phyloP scores from a whole-genome alignment of 2,113 vertebrate species.

The Candoia aspera region DNA sequence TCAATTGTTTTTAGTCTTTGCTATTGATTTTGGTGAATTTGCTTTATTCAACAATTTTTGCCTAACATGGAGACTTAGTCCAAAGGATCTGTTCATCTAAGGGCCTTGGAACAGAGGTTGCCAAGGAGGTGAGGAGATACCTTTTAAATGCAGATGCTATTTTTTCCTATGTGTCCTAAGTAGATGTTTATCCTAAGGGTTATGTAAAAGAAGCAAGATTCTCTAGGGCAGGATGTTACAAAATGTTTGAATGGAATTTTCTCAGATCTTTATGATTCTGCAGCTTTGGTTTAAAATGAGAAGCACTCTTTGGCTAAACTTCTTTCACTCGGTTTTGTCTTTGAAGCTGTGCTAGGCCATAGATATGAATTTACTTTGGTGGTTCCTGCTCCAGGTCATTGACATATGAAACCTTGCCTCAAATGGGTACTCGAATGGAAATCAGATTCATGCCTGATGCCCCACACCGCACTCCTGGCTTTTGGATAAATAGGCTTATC shows the following conservation, averaged over 20 bases:
- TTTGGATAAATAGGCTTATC: background rate
- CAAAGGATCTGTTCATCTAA: accelerated
- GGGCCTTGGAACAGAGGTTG: background rate
- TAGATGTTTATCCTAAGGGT: background rate
- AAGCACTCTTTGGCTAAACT: background rate
- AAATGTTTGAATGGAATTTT: background rate
- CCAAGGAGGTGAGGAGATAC: background rate
- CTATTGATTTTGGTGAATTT: constrained; percentile 66
- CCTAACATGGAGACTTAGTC: constrained; percentile 27
- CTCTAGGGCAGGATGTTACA: background rate
- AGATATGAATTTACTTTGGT: background rate
- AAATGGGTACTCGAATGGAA: background rate
- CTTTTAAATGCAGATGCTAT: accelerated
- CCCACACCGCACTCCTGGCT: background rate
- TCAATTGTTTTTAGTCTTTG: constrained; percentile 69
- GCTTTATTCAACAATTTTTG: constrained; percentile 49
- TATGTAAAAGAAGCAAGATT: background rate
- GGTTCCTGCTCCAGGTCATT: background rate
- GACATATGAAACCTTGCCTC: background rate
- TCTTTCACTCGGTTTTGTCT: background rate
- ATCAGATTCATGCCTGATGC: background rate
- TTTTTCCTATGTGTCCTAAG: background rate
- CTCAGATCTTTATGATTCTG: background rate
- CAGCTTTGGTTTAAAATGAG: background rate
- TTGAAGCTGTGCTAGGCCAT: background rate